A percentile compares a stretch with the other conserved stretches of the same genome.
Evolutionary conservation across 2,113 vertebrate genomes (phyloP).

Genomic region (Agapornis roseicollis): DNA sequence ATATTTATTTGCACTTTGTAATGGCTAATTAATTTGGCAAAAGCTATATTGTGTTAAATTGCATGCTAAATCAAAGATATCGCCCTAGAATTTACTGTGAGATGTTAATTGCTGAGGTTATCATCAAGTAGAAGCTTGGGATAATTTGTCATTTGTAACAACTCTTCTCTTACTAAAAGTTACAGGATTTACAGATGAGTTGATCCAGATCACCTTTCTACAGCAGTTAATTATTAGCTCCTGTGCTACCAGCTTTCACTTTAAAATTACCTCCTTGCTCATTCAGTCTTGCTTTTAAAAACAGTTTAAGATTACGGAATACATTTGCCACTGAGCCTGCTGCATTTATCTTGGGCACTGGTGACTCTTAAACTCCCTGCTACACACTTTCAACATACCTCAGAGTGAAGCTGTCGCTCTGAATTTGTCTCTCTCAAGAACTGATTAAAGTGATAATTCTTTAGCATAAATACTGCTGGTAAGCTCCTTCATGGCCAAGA

Average conservation of each 20-base stretch:
- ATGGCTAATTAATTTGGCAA: not conserved
- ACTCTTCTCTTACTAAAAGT: not conserved
- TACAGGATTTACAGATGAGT: slow-evolving; percentile 51
- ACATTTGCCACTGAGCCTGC: not conserved
- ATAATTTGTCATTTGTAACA: not conserved
- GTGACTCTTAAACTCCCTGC: not conserved
- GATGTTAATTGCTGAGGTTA: slow-evolving; percentile 22
- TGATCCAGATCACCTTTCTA: slow-evolving; percentile 37
- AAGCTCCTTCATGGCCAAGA: not conserved
- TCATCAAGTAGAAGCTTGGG: not conserved
- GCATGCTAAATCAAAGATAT: not conserved
- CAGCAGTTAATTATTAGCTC: slow-evolving; percentile 49
- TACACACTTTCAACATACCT: not conserved
- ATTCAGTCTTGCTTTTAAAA: not conserved
- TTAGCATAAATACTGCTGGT: not conserved
- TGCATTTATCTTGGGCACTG: not conserved
- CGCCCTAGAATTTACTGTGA: not conserved
- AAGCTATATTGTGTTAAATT: not conserved
- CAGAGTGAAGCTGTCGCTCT: not conserved
- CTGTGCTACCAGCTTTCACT: not conserved
- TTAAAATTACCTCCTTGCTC: slow-evolving; percentile 3
- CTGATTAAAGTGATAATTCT: not conserved
- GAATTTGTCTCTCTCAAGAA: not conserved
- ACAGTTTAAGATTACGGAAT: not conserved
- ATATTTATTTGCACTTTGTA: not conserved